Conservation (phyloP, 1,140 invertebrate genomes). For the Drosophila ohnishii region DNA sequence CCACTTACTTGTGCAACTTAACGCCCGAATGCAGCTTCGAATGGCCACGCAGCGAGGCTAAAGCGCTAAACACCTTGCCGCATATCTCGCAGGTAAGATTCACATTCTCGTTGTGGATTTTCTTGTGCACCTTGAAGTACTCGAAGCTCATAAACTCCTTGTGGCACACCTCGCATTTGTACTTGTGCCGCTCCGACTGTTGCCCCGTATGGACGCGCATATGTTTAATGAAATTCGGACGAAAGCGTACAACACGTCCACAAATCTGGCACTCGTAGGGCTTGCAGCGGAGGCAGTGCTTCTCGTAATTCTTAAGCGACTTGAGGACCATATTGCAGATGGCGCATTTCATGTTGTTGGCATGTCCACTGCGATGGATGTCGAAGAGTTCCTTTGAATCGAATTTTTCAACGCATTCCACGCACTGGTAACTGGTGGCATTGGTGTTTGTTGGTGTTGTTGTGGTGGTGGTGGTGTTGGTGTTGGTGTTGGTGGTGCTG, state of each 20-base stretch:
- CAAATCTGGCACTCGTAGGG: conserved; percentile 83
- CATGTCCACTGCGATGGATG: conserved; percentile 79
- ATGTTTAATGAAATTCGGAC: conserved; percentile 82
- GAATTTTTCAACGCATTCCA: conserved; percentile 80
- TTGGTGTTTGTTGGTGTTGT: conserved; percentile 20
- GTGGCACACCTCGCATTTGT: conserved; percentile 83
- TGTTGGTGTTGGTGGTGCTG: conserved; percentile 21
- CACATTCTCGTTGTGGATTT: conserved; percentile 82
- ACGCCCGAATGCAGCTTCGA: conserved; percentile 81
- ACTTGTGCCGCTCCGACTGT: conserved; percentile 81
- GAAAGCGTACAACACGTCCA: conserved; percentile 77
- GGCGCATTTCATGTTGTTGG: conserved; percentile 82
- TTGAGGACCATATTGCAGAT: conserved; percentile 82
- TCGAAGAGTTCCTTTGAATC: conserved; percentile 80
- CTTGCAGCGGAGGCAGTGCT: conserved; percentile 81
- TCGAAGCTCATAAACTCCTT: conserved; percentile 83
- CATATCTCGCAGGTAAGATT: conserved; percentile 82
- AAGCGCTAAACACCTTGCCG: conserved; percentile 80
- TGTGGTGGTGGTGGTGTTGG: conserved; percentile 28
- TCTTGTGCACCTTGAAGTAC: conserved; percentile 83
- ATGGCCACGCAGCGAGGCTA: conserved; percentile 78
- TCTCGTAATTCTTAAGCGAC: conserved; percentile 80
- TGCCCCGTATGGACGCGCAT: conserved; percentile 81
- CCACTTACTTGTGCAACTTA: conserved; percentile 80
- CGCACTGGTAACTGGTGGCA: conserved; percentile 72